Conservation (phyloP, 1,140 invertebrate species). For the Cherax quadricarinatus region DNA sequence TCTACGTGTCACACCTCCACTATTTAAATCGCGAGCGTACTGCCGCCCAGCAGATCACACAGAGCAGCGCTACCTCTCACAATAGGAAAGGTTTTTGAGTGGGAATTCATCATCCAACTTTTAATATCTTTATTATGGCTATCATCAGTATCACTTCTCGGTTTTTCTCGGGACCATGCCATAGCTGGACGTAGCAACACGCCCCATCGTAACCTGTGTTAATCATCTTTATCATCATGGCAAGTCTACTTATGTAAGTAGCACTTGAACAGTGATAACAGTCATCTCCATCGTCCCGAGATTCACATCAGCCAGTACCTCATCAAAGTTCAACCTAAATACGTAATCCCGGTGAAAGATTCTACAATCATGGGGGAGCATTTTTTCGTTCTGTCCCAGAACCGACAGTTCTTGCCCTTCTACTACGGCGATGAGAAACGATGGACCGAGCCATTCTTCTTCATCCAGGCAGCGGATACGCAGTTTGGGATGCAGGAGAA, state of each 20-base stretch:
- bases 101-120: background rate
- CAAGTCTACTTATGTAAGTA: background rate
- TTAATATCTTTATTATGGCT: background rate
- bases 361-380: background rate
- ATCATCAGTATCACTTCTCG: background rate
- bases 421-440: slow-evolving; percentile 34
- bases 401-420: slow-evolving; percentile 50
- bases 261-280: background rate
- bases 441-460: slow-evolving; percentile 77
- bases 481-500: slow-evolving; percentile 80
- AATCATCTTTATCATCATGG: background rate
- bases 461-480: slow-evolving; percentile 80
- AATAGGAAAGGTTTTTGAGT: background rate
- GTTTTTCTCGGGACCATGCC: background rate
- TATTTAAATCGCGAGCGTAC: background rate
- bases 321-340: background rate
- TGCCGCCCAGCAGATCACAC: background rate
- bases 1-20: background rate
- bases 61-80: background rate
- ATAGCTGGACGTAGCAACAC: background rate
- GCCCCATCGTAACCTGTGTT: background rate
- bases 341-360: background rate
- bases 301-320: background rate
- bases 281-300: background rate
- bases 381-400: slow-evolving; percentile 36